Percentiles rank a stretch among this genome's conserved stretches.
Evolutionary conservation across 2,888 invertebrate species (phyloP).

Genomic region (Diarsia rubi): DNA sequence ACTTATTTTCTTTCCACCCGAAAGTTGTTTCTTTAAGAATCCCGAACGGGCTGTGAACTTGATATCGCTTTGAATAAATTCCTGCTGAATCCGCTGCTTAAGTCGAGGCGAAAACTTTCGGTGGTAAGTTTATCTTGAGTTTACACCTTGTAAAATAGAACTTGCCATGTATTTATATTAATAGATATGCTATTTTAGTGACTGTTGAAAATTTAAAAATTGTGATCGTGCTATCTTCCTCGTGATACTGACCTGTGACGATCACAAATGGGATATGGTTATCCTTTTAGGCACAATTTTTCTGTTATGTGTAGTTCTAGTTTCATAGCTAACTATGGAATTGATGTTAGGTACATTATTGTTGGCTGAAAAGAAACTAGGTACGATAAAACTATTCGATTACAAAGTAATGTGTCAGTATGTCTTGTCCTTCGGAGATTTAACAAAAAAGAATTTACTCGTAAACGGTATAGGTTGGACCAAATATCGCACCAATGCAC

Average conservation of each 20-base stretch:
- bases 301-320: no score
- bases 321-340: not conserved
- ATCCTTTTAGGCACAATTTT: not conserved
- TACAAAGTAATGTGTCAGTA: not conserved
- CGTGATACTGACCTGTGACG: not conserved
- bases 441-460: not conserved
- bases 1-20: constrained; percentile 16
- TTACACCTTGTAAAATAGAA: not conserved
- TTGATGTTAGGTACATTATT: not conserved
- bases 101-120: constrained; percentile 19
- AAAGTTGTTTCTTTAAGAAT: constrained; percentile 17
- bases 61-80: constrained; percentile 29
- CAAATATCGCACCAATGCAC: not conserved
- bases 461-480: not conserved
- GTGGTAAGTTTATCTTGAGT: constrained; percentile 26
- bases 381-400: not conserved
- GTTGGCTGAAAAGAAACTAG: no score
- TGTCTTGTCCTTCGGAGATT: not conserved
- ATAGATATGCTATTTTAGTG: not conserved
- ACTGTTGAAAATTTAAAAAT: constrained; percentile 2
- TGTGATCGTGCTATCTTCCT: not conserved
- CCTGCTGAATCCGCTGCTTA: not conserved
- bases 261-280: not conserved
- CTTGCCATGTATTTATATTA: constrained; percentile 8
- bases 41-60: not conserved